phyloP scores from a whole-genome alignment of 1,140 invertebrate genomes.

The Drosophila fuyamai region DNA sequence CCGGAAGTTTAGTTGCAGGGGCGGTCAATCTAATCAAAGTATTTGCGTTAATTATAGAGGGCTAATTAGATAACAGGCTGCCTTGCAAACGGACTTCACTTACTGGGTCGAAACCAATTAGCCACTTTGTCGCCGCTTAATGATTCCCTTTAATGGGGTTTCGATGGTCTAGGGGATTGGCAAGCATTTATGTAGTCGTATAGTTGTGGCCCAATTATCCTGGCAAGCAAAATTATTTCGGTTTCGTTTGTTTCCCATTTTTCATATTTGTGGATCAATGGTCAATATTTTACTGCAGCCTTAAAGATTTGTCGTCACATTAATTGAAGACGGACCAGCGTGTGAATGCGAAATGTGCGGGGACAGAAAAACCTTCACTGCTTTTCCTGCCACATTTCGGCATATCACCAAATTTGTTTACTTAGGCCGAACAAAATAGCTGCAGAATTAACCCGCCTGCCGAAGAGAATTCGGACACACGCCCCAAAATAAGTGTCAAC shows the following conservation, averaged over 20 bases:
- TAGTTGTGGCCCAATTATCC: constrained; percentile 17
- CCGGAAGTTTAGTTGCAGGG: constrained; percentile 17
- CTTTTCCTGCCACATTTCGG: constrained; percentile 5
- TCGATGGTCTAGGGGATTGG: constrained; percentile 26
- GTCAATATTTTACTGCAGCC: neutral
- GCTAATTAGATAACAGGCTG: constrained; percentile 35
- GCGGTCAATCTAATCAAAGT: constrained; percentile 36
- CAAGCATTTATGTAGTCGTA: constrained; percentile 11
- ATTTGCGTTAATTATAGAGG: constrained; percentile 41
- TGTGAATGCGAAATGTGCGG: constrained; percentile 5
- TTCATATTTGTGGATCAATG: constrained; percentile 22
- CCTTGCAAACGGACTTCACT: constrained; percentile 3
- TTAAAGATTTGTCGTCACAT: constrained; percentile 3
- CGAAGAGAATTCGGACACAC: constrained; percentile 29
- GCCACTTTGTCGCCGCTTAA: constrained; percentile 50
- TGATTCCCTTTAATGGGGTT: constrained; percentile 35
- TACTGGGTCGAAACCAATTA: constrained; percentile 40
- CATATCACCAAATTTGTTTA: constrained; percentile 37
- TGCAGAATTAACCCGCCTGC: constrained; percentile 22
- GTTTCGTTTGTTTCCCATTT: constrained; percentile 4
- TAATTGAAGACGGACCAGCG: neutral
- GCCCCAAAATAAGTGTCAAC: constrained; percentile 55
- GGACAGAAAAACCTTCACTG: constrained; percentile 4
- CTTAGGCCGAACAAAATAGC: constrained; percentile 45
- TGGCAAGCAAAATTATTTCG: neutral